Evolutionary conservation across 1,140 invertebrate genomes (phyloP), one percentile per base, ranked within the genome.

Genomic region (Eupristina koningsbergeri): DNA sequence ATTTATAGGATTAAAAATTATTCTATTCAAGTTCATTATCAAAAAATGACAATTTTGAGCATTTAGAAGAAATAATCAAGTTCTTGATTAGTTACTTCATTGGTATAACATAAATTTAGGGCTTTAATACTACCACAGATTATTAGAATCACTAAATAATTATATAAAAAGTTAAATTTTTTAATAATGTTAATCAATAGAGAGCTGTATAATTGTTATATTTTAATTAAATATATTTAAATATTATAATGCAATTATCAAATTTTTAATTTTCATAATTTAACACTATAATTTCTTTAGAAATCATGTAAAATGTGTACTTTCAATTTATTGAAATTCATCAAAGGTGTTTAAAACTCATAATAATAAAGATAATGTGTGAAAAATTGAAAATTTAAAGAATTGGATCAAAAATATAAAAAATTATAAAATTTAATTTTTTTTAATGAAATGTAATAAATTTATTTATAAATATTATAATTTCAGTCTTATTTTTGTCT

Each of bases 391-490:
- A 36, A 8, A 8, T 36, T 67, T 7, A 41, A 29, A 29, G 0
- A 7, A 45, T 73, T n/a, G 39, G 22, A 9, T 29, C 45, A 45
- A 41, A 73, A 39, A n/a, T 58, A 50, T 76, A 3, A 76, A 76
- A 53, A 26, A 47, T 74, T 47, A 74, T 26, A 6, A 74, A 75
- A n/a, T 22, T 71, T 39, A 5, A 47, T 75, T 58, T 61, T 76
- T 76, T 76, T 76, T 36, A 39, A 76, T 58, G 34, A 47, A 53
- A 31, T 76, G 31, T 76, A 76, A 76, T 76, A 76, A 76, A 76
- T 76, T 76, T 76, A 61, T 76, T 76, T 76, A 50, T 76, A 76
- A 76, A 76, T 76, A 76, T 1, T 76, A 76, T 76, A 61, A 61
- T 34, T 0, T 67, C 19, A 1, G n/a, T 8, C 17, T 67, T 13